Conservation (phyloP, 1,140 invertebrate species). For the Vollenhovia emeryi region DNA sequence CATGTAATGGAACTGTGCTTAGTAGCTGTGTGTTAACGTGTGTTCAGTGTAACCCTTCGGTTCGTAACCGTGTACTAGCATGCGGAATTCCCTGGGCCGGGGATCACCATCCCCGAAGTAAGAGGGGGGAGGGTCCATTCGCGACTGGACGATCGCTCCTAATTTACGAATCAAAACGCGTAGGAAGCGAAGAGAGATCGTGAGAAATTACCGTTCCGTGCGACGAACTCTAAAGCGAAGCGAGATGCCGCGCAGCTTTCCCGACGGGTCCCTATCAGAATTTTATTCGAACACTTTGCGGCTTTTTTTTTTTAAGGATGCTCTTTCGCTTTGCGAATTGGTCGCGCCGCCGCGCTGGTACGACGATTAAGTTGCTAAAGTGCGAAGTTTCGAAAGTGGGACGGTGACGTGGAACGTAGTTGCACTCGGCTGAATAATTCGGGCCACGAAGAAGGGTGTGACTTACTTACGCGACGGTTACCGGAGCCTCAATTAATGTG, state of each 20-base stretch:
- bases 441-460: conserved; percentile 10
- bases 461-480: conserved; percentile 28
- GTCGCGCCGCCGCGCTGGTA: not conserved
- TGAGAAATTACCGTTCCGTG: conserved; percentile 2
- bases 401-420: conserved; percentile 18
- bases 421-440: conserved; percentile 39
- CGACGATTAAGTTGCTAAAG: conserved; percentile 39
- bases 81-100: not conserved
- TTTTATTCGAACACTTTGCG: not conserved
- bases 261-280: not conserved
- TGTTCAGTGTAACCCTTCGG: not conserved
- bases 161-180: conserved; percentile 37
- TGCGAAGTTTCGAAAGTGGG: conserved; percentile 19
- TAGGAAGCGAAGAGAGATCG: conserved; percentile 1
- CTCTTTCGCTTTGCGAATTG: not conserved
- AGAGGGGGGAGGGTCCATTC: not conserved
- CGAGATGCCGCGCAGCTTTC: not conserved
- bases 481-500: conserved; percentile 41
- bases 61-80: not conserved
- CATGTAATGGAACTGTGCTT: conserved; percentile 62
- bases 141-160: not conserved
- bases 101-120: not conserved
- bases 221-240: not conserved
- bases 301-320: not conserved
- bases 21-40: conserved; percentile 22